Evolutionary conservation across 2,888 invertebrate genomes (phyloP), one percentile per base, ranked within the genome.

Genomic region (Baronia brevicornis): DNA sequence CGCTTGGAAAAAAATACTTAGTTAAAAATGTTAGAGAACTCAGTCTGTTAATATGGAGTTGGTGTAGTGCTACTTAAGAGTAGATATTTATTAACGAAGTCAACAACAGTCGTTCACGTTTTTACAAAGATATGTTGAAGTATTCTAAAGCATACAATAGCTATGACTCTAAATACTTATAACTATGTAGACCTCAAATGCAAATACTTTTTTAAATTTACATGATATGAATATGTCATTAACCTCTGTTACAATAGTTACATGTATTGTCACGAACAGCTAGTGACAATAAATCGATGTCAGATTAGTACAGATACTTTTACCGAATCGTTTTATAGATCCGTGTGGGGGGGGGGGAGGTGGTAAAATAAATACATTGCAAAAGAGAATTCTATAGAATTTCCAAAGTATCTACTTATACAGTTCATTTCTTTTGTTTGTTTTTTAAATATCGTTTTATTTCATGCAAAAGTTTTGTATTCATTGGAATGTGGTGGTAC

Each of bases 191-290:
- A 82, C 80, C 82, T 84, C 82, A 84, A 84, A 82, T 84, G 84
- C 84, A 82, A 80, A 80, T 80, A 84, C 79, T 82, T 79, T 53
- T 46, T 71, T 71, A 67, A 79, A 77, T 82, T 79, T 82, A 84
- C 82, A 80, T 82, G 84, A 84, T 84, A 84, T 84, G 84, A 82
- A 80, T 80, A 79, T 77, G 79, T 79, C 77, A 74, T 77, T 79
- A 72, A 78, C 75, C 70, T 78, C 77, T 73, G 77, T 75, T 73
- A 73, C 64, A 65, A 56, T 62, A 56, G 62, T 75, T 73, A 66
- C 63, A 66, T 56, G 56, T 39, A 60, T 57, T 61, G 58, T 65
- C 64, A 62, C 62, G 61, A 66, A 67, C 68, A 69, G 55, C 55
- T 67, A 62, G 55, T 63, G 64, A 66, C 62, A 64, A 69, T 68